Evolutionary conservation across 2,113 vertebrate genomes (phyloP).

Genomic region (Lepisosteus osseus): DNA sequence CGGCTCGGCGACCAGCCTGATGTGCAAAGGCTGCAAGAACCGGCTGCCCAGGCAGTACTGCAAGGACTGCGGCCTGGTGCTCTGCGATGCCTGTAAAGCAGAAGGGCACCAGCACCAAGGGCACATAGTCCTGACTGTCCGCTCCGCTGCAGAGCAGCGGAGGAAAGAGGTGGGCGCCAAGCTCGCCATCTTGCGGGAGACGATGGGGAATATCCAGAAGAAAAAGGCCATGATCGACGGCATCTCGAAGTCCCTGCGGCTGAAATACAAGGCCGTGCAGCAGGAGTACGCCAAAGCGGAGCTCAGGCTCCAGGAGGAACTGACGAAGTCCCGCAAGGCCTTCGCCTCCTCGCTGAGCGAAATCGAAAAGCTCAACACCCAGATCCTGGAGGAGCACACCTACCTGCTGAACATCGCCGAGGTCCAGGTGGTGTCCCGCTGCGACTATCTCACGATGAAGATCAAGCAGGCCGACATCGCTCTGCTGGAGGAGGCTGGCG

Average conservation of each 20-base stretch:
- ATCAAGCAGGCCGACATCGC: conserved; percentile 87
- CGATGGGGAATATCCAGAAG: conserved; percentile 81
- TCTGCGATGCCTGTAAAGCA: conserved; percentile 83
- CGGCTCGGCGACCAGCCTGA: conserved; percentile 74
- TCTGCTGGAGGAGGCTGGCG: conserved; percentile 78
- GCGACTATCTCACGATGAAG: conserved; percentile 90
- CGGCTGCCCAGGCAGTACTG: conserved; percentile 89
- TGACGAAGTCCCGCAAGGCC: conserved; percentile 79
- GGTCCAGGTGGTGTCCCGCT: conserved; percentile 89
- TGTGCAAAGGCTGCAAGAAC: conserved; percentile 84
- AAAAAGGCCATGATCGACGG: conserved; percentile 80
- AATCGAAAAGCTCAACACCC: conserved; percentile 84
- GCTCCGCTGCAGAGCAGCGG: conserved; percentile 80
- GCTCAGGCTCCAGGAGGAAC: conserved; percentile 82
- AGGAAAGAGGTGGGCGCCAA: conserved; percentile 77
- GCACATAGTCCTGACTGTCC: conserved; percentile 76
- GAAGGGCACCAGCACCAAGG: conserved; percentile 71
- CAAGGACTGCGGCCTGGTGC: conserved; percentile 70
- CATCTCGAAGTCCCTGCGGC: conserved; percentile 76
- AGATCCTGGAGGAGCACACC: conserved; percentile 87
- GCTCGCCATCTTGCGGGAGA: conserved; percentile 73
- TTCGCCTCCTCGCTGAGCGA: conserved; percentile 82
- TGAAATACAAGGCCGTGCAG: conserved; percentile 79
- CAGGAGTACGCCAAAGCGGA: conserved; percentile 88
- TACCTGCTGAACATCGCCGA: conserved; percentile 90